Conservation (phyloP, 2,797 vertebrate genomes). For the Mareca strepera region DNA sequence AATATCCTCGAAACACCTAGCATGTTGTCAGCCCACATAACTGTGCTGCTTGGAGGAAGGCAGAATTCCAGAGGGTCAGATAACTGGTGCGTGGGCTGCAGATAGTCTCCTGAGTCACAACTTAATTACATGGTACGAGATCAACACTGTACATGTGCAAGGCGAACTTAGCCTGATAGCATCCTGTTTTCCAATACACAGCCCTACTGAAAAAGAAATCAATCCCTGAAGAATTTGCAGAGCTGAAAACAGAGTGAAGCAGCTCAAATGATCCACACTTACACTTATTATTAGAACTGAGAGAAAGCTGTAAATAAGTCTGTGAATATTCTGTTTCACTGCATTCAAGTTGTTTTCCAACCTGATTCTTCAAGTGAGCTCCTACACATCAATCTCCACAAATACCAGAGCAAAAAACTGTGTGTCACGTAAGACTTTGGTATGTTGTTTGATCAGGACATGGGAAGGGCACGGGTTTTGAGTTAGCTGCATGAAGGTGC, state of each 20-base stretch:
- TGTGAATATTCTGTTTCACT: slow-evolving; percentile 30
- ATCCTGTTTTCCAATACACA: not conserved
- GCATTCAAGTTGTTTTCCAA: not conserved
- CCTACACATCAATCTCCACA: not conserved
- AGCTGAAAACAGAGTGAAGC: not conserved
- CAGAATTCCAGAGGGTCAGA: not conserved
- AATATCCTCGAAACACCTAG: not conserved
- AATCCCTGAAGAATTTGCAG: not conserved
- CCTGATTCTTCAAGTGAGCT: not conserved
- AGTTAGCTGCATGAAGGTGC: not conserved
- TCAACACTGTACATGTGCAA: not conserved
- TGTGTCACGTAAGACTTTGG: rapidly evolving
- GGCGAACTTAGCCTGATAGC: not conserved
- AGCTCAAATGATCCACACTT: slow-evolving; percentile 34
- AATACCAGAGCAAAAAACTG: not conserved
- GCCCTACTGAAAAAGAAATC: not conserved
- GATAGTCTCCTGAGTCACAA: not conserved
- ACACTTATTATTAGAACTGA: slow-evolving; percentile 57
- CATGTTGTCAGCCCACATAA: not conserved
- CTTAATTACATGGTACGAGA: not conserved
- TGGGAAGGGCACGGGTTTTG: not conserved
- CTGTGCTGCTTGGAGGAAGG: not conserved
- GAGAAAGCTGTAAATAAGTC: slow-evolving; percentile 42
- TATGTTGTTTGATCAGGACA: not conserved
- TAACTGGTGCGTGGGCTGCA: not conserved